Evolutionary conservation across 2,888 invertebrate species (phyloP), one percentile per base, ranked within the genome.

Genomic region (Hydroisotoma schaefferi): DNA sequence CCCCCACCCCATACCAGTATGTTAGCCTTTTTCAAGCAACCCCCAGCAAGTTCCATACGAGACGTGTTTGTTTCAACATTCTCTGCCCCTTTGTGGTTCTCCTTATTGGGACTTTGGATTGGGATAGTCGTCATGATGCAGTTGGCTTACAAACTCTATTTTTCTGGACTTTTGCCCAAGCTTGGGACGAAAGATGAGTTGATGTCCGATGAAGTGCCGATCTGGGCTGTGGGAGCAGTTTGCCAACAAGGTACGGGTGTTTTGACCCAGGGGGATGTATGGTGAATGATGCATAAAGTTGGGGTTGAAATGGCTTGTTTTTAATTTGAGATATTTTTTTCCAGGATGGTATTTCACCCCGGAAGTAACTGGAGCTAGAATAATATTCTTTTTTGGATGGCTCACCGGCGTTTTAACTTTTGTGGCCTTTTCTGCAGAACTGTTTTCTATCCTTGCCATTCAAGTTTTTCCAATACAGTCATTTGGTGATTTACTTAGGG

Each of bases 271-370:
- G 10, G 37, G 26, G 22, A 38, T 40, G 5, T 25, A n/a, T 28
- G 23, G 12, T 22, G 8, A 20, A 10, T 33, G 20, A 22, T 12
- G 8, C 26, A 25, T 3, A 26, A 26, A 23, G 12, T n/a, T n/a
- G n/a, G n/a, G 5, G 1, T 25, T 23, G 12, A 4, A 33, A n/a
- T 23, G 8, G 23, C n/a, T 48, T 28, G n/a, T n/a, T n/a, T n/a
- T n/a, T n/a, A n/a, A n/a, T n/a, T n/a, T n/a, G n/a, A n/a, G n/a
- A n/a, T n/a, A n/a, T n/a, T 2, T 43, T 49, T 37, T 46, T 63
- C 12, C 43, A 65, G 65, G 65, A 27, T 65, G 61, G 62, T 55
- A 62, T 51, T 38, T 53, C n/a, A 54, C 37, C n/a, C 65, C 65
- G n/a, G 28, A 56, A 15, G 52, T 49, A 12, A 40, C 28, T 25